A percentile compares a stretch with the other conserved stretches of the same genome.
phyloP scores from a whole-genome alignment of 2,797 vertebrate genomes.

The Pseudochirops cupreus region DNA sequence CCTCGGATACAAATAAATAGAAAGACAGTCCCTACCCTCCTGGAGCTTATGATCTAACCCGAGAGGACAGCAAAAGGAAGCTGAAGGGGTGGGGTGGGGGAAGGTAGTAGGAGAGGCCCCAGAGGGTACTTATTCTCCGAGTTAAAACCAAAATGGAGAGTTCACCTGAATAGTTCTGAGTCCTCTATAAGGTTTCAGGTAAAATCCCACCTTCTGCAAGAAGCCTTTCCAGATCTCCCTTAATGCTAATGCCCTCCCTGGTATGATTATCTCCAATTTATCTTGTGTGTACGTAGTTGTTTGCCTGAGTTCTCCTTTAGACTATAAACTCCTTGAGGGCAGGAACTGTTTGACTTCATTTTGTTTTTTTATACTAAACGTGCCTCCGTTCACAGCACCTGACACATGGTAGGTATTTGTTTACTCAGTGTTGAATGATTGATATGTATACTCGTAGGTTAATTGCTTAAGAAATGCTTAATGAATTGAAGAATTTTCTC shows the following conservation, averaged over 20 bases:
- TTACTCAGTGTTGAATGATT: not conserved
- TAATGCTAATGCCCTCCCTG: not conserved
- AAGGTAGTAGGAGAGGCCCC: not conserved
- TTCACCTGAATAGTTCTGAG: not conserved
- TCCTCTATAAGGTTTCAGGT: not conserved
- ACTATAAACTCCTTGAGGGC: not conserved
- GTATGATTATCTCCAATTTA: not conserved
- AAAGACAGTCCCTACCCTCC: not conserved
- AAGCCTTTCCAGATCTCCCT: too few relatives aligned
- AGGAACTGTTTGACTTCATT: not conserved
- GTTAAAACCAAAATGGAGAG: not conserved
- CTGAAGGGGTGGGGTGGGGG: not conserved
- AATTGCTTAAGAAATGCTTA: not conserved
- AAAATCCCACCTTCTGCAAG: not conserved
- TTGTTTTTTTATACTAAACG: not conserved
- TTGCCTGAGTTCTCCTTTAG: not conserved
- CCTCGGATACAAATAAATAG: not conserved
- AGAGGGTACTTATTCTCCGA: not conserved
- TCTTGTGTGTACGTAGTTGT: not conserved
- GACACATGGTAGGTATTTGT: not conserved
- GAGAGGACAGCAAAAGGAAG: not conserved
- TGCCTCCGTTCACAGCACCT: not conserved
- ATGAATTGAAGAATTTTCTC: not conserved
- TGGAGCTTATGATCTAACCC: not conserved
- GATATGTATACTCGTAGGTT: not conserved